Percentiles rank a stretch among this genome's conserved stretches.
phyloP scores from a whole-genome alignment of 2,888 invertebrate species.

The Xestia sexstrigata region DNA sequence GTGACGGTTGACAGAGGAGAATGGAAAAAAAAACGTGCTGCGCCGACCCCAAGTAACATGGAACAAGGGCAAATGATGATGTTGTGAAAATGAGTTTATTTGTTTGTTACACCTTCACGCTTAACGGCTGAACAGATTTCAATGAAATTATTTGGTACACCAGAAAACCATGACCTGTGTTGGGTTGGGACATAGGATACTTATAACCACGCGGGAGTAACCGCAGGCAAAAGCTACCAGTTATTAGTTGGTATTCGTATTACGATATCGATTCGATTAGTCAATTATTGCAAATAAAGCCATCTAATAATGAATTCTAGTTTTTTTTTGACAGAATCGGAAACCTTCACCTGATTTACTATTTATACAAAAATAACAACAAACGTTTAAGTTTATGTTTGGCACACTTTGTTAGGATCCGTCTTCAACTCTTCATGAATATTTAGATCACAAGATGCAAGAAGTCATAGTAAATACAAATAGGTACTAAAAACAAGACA shows the following conservation, averaged over 20 bases:
- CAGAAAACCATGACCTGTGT: background rate
- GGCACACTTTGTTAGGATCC: background rate
- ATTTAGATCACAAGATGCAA: slow-evolving; percentile 3
- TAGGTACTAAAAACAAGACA: background rate
- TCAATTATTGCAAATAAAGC: background rate
- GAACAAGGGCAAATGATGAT: too few species aligned
- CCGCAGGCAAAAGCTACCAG: background rate
- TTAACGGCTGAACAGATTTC: background rate
- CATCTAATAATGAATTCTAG: background rate
- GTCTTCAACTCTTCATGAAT: slow-evolving; percentile 6
- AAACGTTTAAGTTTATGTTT: background rate
- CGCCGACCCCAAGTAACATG: too few species aligned
- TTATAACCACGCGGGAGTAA: background rate
- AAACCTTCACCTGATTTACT: background rate
- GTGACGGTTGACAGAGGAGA: too few species aligned
- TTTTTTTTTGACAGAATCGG: background rate
- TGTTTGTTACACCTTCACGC: background rate
- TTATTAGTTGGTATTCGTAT: background rate
- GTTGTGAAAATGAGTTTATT: background rate
- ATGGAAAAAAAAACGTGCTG: too few species aligned
- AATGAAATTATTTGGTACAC: background rate
- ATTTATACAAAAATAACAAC: background rate
- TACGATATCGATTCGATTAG: background rate
- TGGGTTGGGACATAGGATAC: background rate
- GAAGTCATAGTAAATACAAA: background rate